Evolutionary conservation across 2,888 invertebrate genomes (phyloP), one percentile per base, ranked within the genome.

Genomic region (Adelognathus sp.): DNA sequence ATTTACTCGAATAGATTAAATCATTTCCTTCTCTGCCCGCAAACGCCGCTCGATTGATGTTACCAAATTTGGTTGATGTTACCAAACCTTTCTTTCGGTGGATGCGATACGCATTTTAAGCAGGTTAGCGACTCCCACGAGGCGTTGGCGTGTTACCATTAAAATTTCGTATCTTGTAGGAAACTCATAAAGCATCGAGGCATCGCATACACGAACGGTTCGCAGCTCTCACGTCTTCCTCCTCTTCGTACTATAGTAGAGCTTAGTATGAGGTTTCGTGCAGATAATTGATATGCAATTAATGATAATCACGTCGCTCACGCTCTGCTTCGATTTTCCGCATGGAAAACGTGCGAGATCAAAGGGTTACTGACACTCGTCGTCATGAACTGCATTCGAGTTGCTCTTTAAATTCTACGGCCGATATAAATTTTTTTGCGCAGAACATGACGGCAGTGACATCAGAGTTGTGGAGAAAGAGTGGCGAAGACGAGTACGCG

Each of bases 231-330:
- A n/a, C n/a, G n/a, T n/a, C n/a, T n/a, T n/a, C n/a, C n/a, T n/a
- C n/a, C n/a, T n/a, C n/a, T n/a, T n/a, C n/a, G n/a, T n/a, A n/a
- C n/a, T n/a, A n/a, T n/a, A n/a, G n/a, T n/a, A 11, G 11, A 50
- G 36, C n/a, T n/a, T n/a, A n/a, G 36, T 9, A 50, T n/a, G 24
- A 11, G 24, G n/a, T 11, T 16, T 18, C 67, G 54, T 75, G 75
- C 44, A 33, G 44, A 61, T 63, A 54, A 69, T 75, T 69, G 52
- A 63, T 69, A 18, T 27, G 69, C 63, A 63, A 75, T 75, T 63
- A 75, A 69, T 44, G 33, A 33, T 69, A 64, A 64, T 72, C 44
- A 61, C 54, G 52, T 61, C 52, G 33, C 54, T 27, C 31, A 63
- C 31, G 31, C 63, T 46, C 29, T 41, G 54, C n/a, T 54, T 7